Base-by-base conservation (phyloP, 2,888 invertebrate species). In the Chalcosyrphus nemorum region DNA sequence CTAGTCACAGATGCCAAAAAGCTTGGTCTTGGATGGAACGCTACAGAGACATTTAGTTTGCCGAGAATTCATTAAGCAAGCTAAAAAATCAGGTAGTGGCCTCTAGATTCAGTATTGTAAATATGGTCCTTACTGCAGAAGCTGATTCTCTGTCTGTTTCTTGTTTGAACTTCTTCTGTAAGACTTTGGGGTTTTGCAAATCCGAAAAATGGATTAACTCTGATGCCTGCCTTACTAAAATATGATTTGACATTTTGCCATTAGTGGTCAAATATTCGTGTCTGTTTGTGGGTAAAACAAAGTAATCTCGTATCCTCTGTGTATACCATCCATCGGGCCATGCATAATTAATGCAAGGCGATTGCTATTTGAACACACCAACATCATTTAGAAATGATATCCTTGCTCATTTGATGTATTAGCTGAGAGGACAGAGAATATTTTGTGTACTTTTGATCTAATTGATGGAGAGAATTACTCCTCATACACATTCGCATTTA, bases 311-410 rank as follows among this genome's bases (percentile, higher is more conserved):
- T 52, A 15, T 3, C n/a, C 1, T 52, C 29, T 29, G 15, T 13
- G n/a, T 4, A 1, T 15, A 15, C 15, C 29, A 27, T 52, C 15
- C 29, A 29, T 52, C 52, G 50, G 15, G 7, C 17, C 27, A 29
- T 29, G 52, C 52, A 52, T 52, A 52, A 52, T 52, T 52, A 52
- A 52, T 52, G 52, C 52, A 27, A 52, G 27, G 52, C 52, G 52
- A 52, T 52, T 52, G 52, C 52, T 52, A 52, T 52, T 52, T 15
- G 7, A 29, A 21, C 27, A 5, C 5, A 27, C 27, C 2, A 4
- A 27, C 27, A 5, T 27, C 4, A 29, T 29, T 5, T 29, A 29
- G 29, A 6, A 27, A 24, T n/a, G 24, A 21, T 24, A n/a, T 52
- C 29, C 29, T 52, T 52, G 52, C 29, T 52, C 29, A 52, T 29